phyloP scores from a whole-genome alignment of 2,797 vertebrate genomes.

The Darevskia mixta region DNA sequence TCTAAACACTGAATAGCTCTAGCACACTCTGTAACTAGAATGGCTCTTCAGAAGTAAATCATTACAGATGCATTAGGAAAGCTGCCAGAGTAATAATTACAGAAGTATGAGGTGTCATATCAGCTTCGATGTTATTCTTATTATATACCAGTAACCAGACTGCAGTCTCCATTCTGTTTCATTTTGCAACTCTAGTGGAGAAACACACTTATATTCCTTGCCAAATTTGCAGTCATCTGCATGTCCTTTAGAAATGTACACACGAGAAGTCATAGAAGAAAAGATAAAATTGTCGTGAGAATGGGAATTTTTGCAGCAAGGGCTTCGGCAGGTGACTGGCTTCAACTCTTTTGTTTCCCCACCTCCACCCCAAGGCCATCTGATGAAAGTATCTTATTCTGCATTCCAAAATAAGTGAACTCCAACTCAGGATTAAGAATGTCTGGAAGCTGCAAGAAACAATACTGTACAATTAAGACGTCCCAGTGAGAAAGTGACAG shows the following conservation, averaged over 20 bases:
- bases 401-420: neutral
- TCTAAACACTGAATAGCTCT: slow-evolving; percentile 68
- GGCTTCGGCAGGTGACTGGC: neutral
- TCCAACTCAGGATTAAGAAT: neutral
- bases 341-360: neutral
- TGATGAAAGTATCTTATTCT: neutral
- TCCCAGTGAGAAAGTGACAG: neutral
- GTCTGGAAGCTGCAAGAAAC: neutral
- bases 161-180: slow-evolving; percentile 8
- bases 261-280: neutral
- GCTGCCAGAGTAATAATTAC: slow-evolving; percentile 28
- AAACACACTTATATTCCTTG: slow-evolving; percentile 1
- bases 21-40: slow-evolving; percentile 58
- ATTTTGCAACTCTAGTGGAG: neutral
- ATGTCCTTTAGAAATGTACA: neutral
- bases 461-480: neutral
- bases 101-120: slow-evolving; percentile 37
- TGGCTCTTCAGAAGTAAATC: slow-evolving; percentile 47
- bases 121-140: slow-evolving; percentile 33
- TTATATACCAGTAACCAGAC: neutral
- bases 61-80: slow-evolving; percentile 37
- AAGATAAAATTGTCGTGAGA: neutral
- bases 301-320: neutral
- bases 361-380: neutral
- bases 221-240: neutral